phyloP scores from a whole-genome alignment of 2,797 vertebrate species.

The Helostoma temminkii region DNA sequence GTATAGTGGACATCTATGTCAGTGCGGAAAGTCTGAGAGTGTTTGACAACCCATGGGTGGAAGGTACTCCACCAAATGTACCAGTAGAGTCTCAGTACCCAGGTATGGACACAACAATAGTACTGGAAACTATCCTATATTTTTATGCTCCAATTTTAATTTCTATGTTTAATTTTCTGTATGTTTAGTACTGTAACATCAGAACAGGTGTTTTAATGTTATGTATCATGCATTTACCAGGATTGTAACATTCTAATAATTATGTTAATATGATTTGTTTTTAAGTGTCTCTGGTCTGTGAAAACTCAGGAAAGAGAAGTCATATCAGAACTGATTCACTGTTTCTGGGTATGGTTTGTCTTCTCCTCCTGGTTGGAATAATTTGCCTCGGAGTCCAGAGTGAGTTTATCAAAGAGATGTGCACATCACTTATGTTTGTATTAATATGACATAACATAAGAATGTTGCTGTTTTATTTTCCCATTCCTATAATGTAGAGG shows the following conservation, averaged over 20 bases:
- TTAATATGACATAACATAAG: neutral
- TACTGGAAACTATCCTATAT: neutral
- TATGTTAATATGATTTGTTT: neutral
- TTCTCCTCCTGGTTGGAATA: constrained; percentile 56
- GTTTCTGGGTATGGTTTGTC: constrained; percentile 36
- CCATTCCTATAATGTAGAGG: constrained; percentile 19
- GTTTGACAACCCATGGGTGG: constrained; percentile 68
- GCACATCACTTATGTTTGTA: neutral
- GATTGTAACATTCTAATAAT: neutral
- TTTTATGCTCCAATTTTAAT: neutral
- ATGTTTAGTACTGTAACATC: neutral
- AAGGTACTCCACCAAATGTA: constrained; percentile 9
- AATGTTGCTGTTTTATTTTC: constrained; percentile 21
- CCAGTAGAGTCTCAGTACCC: constrained; percentile 16
- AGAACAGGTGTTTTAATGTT: neutral
- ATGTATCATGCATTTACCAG: neutral
- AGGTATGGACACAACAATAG: constrained; percentile 43
- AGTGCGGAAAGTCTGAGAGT: constrained; percentile 70
- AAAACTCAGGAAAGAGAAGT: constrained; percentile 21
- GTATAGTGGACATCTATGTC: constrained; percentile 67
- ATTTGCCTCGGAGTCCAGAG: constrained; percentile 47
- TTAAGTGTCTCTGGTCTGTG: constrained; percentile 31
- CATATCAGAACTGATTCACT: neutral
- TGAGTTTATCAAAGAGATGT: constrained; percentile 35
- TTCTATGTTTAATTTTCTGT: neutral